Evolutionary conservation across 2,797 vertebrate species (phyloP).

Genomic region (Chelonia mydas): DNA sequence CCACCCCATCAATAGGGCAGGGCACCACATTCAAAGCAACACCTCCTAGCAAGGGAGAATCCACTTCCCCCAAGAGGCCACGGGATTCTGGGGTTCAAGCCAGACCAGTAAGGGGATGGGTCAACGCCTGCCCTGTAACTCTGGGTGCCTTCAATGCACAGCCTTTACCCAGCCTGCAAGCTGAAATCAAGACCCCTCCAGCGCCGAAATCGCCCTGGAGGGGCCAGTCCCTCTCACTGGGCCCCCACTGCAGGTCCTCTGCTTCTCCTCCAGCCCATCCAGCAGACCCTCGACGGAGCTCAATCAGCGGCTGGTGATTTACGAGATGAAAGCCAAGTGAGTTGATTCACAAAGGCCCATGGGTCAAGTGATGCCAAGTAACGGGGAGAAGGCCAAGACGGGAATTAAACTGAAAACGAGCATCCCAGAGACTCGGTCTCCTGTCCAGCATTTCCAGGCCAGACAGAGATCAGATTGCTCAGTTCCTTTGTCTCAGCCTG

Average conservation of each 20-base stretch:
- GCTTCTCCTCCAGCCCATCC: neutral
- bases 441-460: neutral
- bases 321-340: neutral
- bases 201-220: neutral
- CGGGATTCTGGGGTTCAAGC: neutral
- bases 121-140: neutral
- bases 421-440: neutral
- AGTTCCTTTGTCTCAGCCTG: neutral
- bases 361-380: neutral
- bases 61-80: too few relatives aligned
- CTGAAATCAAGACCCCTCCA: neutral
- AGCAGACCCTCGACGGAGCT: neutral
- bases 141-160: neutral
- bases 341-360: neutral
- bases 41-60: neutral
- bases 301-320: neutral
- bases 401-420: neutral
- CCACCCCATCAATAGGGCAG: neutral
- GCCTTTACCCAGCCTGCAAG: neutral
- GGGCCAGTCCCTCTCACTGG: neutral
- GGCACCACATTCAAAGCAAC: neutral
- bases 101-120: neutral
- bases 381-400: neutral
- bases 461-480: neutral
- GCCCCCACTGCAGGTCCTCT: too few relatives aligned